A percentile compares a stretch with the other conserved stretches of the same genome.
phyloP scores from a whole-genome alignment of 2,888 invertebrate genomes.

The Clunio marinus region DNA sequence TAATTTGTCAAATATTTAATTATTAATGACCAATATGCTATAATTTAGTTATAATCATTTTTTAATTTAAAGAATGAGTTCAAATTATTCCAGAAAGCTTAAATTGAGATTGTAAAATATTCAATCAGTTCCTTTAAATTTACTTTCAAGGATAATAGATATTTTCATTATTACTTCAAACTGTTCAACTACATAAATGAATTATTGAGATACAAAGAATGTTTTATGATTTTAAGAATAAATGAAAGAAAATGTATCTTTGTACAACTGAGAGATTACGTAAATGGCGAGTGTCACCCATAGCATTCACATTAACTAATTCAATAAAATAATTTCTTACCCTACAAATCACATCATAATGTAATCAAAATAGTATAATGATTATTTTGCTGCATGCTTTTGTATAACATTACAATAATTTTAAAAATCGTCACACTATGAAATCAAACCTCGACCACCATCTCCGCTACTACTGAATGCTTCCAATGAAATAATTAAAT shows the following conservation, averaged over 20 bases:
- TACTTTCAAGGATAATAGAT: too few relatives aligned
- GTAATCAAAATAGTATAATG: conserved; percentile 26
- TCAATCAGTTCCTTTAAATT: too few relatives aligned
- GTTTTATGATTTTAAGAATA: too few relatives aligned
- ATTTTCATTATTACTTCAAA: too few relatives aligned
- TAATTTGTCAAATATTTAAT: conserved; percentile 21
- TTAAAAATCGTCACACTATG: conserved; percentile 34
- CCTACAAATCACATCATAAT: background rate
- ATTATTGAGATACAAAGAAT: too few relatives aligned
- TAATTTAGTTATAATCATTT: conserved; percentile 9
- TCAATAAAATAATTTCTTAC: background rate
- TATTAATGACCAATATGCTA: conserved; percentile 17
- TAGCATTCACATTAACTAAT: background rate
- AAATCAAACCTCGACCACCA: conserved; percentile 29
- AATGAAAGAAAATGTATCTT: too few relatives aligned
- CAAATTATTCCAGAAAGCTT: too few relatives aligned
- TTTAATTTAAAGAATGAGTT: too few relatives aligned
- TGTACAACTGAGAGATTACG: too few relatives aligned
- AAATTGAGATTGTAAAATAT: too few relatives aligned
- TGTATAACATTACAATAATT: conserved; percentile 21
- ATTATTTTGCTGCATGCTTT: background rate
- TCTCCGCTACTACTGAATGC: conserved; percentile 15
- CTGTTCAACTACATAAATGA: too few relatives aligned
- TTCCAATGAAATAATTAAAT: conserved; percentile 9
- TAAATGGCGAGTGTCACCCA: too few relatives aligned